Evolutionary conservation across 2,797 vertebrate genomes (phyloP).

Genomic region (Rhynchonycteris naso): DNA sequence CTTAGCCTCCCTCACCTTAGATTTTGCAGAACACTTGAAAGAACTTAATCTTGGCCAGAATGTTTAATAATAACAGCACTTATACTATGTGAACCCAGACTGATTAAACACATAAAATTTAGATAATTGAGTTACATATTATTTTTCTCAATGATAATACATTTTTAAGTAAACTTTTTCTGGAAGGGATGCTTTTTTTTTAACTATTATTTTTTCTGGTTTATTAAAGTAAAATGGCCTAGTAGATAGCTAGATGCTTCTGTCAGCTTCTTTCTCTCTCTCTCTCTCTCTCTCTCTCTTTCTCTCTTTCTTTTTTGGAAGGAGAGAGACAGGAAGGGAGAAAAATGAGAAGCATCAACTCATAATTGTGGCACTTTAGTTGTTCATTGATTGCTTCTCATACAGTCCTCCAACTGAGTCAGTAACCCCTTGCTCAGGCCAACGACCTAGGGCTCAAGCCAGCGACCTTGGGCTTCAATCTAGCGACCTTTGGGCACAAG

Average conservation of each 20-base stretch:
- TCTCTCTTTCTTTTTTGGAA: too few species aligned
- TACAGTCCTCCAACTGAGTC: too few species aligned
- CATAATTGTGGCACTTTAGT: too few species aligned
- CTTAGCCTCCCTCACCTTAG: conserved; percentile 26
- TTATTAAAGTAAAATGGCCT: neutral
- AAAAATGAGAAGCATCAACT: too few species aligned
- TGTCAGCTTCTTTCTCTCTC: neutral
- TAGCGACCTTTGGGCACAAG: too few species aligned
- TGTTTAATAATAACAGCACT: neutral
- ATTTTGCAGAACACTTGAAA: conserved; percentile 54
- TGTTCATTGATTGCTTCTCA: too few species aligned
- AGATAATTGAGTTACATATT: neutral
- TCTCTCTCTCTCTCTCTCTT: too few species aligned
- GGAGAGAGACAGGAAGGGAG: too few species aligned
- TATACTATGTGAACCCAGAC: neutral
- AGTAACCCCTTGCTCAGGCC: too few species aligned
- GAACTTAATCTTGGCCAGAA: conserved; percentile 37
- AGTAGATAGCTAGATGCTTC: conserved; percentile 21
- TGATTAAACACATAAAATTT: conserved; percentile 19
- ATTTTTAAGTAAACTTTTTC: conserved; percentile 43
- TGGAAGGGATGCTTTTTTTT: neutral
- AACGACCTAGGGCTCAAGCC: too few species aligned
- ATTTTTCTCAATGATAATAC: neutral
- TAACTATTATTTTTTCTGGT: neutral
- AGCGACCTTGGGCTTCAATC: too few species aligned